Evolutionary conservation across 2,797 vertebrate genomes (phyloP), one percentile per base, ranked within the genome.

Genomic region (Crypturellus tataupa): DNA sequence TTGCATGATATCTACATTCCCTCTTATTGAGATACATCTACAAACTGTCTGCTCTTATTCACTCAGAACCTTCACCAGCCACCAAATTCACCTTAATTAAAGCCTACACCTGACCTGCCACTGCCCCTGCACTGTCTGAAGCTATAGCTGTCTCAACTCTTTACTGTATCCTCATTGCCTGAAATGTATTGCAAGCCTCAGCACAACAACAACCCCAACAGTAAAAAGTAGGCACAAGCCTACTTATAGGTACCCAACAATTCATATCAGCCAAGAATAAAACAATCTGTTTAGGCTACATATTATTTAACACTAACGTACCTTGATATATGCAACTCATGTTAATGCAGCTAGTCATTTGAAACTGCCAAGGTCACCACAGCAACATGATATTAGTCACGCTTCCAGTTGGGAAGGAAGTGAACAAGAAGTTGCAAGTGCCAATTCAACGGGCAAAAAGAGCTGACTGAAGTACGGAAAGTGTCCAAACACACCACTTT

Each of bases 351-450:
- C 63, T 82, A 87, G 71, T 90, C 91, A 94, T 80, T 96, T 93
- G 85, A 94, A 97, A 92, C 88, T 85, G 86, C 82, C 92, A 90
- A 68, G 80, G 85, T 95, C 85, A 80, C 72, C 62, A 94, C 81
- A 96, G 93, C 88, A 94, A 88, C 63, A 69, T 35, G 84, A 91
- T 89, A 95, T 95, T 93, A 94, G 85, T 89, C 47, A 10, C 80
- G 59, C 59, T 89, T 90, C 77, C 70, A 95, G 92, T 39, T 86
- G 75, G 87, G 90, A 95, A 91, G 90, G 79, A 93, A 89, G 89
- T 1, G 1, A 81, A 85, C 53, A 79, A 94, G 81, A 95, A 91
- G 55, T 42, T 79, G n/a, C 51, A 81, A 86, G 51, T 15, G 12
- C 33, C 73, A 80, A 37, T 44, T 72, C 46, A 78, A 78, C 72